Base-by-base conservation (phyloP, 1,140 invertebrate genomes). In the Drosophila prosaltans region DNA sequence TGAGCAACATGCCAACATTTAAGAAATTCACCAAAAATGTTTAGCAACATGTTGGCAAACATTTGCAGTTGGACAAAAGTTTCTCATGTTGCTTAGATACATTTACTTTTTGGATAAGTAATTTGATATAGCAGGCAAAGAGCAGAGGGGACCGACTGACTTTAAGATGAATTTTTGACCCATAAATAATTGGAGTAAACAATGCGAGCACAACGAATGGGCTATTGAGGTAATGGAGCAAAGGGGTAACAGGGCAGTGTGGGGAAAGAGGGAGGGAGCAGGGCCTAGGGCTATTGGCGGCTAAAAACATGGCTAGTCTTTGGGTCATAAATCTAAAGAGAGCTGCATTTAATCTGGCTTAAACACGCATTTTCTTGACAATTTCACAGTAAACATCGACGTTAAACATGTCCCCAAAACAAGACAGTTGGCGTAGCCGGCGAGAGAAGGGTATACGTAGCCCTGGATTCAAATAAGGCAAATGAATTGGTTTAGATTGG, bases 331-430 rank as follows among this genome's bases (percentile, higher is more conserved):
- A 86, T 86, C 83, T 80, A 72, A n/a, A 59, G 26, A 21, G 55
- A 70, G 66, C 67, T 82, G 80, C 83, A 86, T 88, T 88, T 88
- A 88, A 86, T 86, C 82, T 86, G 79, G 82, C 82, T 86, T 88
- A 86, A 82, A 79, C 83, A 86, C 79, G 83, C 82, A 86, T 86
- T 86, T 86, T 86, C 82, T 86, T 88, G 83, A 88, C 82, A 88
- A 86, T 86, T 86, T 86, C 82, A 86, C 82, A 82, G 82, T 88
- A 88, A 86, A 88, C 72, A 51, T 70, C 57, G 72, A 65, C 65
- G 71, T 59, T 73, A 63, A 80, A 80, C 81, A 83, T 83, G 81
- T 62, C 69, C 67, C 66, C 32, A 58, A 63, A 54, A 8, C 16
- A 40, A 11, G 16, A 16, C 7, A 16, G 7, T 7, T 6, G 2